Evolutionary conservation across 2,113 vertebrate genomes (phyloP).

Genomic region (Alosa alosa): DNA sequence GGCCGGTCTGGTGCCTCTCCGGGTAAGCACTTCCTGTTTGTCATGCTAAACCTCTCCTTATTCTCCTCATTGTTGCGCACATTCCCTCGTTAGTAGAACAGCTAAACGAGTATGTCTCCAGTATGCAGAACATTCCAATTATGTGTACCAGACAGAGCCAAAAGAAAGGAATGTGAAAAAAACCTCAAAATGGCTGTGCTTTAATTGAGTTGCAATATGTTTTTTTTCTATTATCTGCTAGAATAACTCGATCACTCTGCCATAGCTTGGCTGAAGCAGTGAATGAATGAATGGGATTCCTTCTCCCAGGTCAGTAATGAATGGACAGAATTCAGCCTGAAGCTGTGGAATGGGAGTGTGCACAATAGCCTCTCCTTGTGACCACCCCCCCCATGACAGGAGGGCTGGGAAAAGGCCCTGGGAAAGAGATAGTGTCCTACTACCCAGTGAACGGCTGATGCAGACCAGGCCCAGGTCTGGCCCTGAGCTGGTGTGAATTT

Average conservation of each 20-base stretch:
- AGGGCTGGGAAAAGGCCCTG: conserved; percentile 67
- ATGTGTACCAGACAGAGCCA: not conserved
- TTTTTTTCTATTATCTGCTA: conserved; percentile 59
- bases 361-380: conserved; percentile 54
- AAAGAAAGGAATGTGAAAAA: not conserved
- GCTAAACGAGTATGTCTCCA: not conserved
- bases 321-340: conserved; percentile 55
- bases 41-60: not conserved
- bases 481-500: not conserved
- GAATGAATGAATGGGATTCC: conserved; percentile 61
- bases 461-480: not conserved
- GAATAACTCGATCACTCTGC: conserved; percentile 61
- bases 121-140: not conserved
- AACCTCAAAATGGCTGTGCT: conserved; percentile 55
- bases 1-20: not conserved
- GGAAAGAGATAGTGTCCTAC: conserved; percentile 50
- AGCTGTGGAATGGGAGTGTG: conserved; percentile 55
- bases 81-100: not conserved
- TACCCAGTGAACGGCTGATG: not conserved
- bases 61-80: not conserved
- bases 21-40: not conserved
- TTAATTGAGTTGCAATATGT: conserved; percentile 60
- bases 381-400: conserved; percentile 47
- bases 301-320: conserved; percentile 64
- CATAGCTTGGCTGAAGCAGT: conserved; percentile 51